Base-by-base conservation (phyloP, 2,888 invertebrate genomes). In the Rotaria macrura region DNA sequence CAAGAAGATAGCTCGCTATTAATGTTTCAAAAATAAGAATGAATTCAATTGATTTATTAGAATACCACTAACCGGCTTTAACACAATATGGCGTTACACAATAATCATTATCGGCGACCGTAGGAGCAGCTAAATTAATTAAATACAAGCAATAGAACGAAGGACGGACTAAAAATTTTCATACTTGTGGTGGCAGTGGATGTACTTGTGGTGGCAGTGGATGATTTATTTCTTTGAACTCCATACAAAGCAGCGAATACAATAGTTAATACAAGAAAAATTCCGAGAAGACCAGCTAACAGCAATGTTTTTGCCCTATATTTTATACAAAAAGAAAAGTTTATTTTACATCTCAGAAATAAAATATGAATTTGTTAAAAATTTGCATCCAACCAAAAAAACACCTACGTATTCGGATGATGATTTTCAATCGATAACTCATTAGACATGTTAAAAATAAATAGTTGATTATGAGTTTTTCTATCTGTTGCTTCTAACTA, bases 81-180 rank as follows among this genome's bases (percentile, higher is more conserved):
- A 84, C 14, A 40, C 84, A 84, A 57, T 40, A 54, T 1, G 84
- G 52, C 9, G 84, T 84, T 52, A 57, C 25, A 52, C 84, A 84
- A 9, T 29, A 7, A 4, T 84, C n/a, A 47, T 47, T 47, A 12
- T 12, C 47, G 47, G 14, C 5, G 14, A 47, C 47, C 47, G 47
- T 12, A 14, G 47, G 47, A 47, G 9, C 14, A 12, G 47, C 14
- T 47, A 14, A 47, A 47, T 9, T 47, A 12, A 14, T 47, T 47
- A 47, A 47, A 47, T 14, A 12, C 5, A n/a, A n/a, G n/a, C n/a
- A n/a, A n/a, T n/a, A n/a, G n/a, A n/a, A n/a, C n/a, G n/a, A 14
- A 1, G 47, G 47, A 47, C 9, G 47, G 7, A 9, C 7, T 47
- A 9, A 12, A 47, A 47, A 12, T 47, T 47, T 6, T 47, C 12